Percentiles rank a stretch among this genome's conserved stretches.
These are phyloP conservation scores for Dendrocincla fuliginosa DNA, from an alignment of 2,797 vertebrate species.

Conservation along the genomic window DNA sequence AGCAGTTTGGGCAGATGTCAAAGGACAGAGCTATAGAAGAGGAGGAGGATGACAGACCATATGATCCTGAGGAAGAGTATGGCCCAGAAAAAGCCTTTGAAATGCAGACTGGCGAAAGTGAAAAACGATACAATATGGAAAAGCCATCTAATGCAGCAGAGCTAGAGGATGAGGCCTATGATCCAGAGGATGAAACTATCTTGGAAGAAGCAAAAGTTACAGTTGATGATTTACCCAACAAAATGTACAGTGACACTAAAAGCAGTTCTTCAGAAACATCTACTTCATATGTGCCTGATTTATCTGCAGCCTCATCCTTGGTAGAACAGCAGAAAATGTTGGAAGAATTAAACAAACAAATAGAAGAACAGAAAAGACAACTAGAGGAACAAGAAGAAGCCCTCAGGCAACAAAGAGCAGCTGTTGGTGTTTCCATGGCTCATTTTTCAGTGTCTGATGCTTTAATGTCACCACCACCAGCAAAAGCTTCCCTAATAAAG, in stretches of 20 bases:
- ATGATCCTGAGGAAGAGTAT: conserved; percentile 96
- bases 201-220: conserved; percentile 90
- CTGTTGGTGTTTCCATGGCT: conserved; percentile 95
- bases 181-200: conserved; percentile 95
- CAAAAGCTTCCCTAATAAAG: conserved; percentile 77
- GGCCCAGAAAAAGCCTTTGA: conserved; percentile 81
- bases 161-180: conserved; percentile 89
- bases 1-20: conserved; percentile 89
- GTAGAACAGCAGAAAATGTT: conserved; percentile 94
- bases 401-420: conserved; percentile 91
- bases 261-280: neutral
- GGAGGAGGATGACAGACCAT: conserved; percentile 90
- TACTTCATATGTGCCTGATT: conserved; percentile 42
- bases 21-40: conserved; percentile 83
- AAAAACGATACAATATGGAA: conserved; percentile 55
- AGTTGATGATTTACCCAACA: conserved; percentile 77
- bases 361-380: conserved; percentile 94
- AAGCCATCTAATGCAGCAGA: conserved; percentile 51
- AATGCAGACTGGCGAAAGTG: conserved; percentile 42
- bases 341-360: conserved; percentile 96
- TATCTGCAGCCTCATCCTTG: conserved; percentile 77
- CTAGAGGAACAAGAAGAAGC: conserved; percentile 95
- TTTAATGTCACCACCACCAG: conserved; percentile 89
- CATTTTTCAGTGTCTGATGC: conserved; percentile 95
- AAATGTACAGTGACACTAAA: conserved; percentile 75